phyloP scores from a whole-genome alignment of 92 coral and sea anemone genomes.

The Ricordea florida region DNA sequence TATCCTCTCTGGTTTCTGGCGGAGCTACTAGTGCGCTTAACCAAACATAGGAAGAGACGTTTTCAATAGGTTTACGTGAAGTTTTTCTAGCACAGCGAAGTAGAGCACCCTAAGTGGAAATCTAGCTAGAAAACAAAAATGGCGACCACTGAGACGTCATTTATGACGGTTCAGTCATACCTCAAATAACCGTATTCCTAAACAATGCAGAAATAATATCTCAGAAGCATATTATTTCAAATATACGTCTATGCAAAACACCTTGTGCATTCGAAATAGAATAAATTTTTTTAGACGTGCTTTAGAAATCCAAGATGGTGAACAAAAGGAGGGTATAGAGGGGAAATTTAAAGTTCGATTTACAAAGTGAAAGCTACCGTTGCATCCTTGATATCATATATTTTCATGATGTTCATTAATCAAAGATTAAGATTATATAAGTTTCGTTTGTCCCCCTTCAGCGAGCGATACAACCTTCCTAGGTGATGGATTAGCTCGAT shows the following conservation, averaged over 20 bases:
- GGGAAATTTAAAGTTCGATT: constrained; percentile 15
- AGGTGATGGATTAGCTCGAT: no score
- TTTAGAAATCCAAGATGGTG: no score
- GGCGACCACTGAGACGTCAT: neutral
- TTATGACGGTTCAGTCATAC: neutral
- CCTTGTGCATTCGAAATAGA: neutral
- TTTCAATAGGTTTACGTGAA: no score
- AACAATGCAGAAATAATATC: neutral
- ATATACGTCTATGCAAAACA: neutral
- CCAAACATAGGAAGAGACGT: no score
- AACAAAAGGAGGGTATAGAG: neutral
- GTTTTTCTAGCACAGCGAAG: no score
- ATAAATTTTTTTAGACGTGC: no score
- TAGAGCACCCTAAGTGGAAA: no score
- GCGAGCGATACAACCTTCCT: no score
- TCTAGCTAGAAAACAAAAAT: no score
- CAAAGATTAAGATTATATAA: constrained; percentile 6
- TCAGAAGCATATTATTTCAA: neutral
- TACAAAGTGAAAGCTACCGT: constrained; percentile 46
- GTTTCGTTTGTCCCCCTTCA: constrained; percentile 37
- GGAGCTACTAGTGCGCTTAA: no score
- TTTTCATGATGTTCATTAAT: no score
- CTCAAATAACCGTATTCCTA: neutral
- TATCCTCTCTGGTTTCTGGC: no score
- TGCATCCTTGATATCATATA: constrained; percentile 39